Evolutionary conservation across 2,797 vertebrate genomes (phyloP).

Genomic region (Acrossocheilus wenchowensis): DNA sequence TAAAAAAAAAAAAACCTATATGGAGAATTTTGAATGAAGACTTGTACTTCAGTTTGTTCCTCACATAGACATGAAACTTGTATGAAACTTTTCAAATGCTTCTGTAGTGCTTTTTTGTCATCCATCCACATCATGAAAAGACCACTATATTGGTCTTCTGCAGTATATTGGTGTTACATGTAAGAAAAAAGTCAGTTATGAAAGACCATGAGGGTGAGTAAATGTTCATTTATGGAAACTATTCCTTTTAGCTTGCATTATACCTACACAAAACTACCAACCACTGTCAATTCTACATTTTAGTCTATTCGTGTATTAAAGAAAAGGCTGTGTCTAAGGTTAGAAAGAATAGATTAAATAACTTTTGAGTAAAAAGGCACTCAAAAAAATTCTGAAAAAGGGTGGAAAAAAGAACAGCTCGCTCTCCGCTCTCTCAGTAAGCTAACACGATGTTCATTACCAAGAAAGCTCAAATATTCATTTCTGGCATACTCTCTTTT

Average conservation of each 20-base stretch:
- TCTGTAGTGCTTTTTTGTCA: background rate
- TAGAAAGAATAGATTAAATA: constrained; percentile 71
- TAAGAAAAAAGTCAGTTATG: background rate
- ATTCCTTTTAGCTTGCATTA: constrained; percentile 12
- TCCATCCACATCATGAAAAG: background rate
- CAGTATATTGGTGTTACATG: background rate
- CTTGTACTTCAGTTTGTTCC: background rate
- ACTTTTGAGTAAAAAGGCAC: constrained; percentile 73
- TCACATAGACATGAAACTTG: background rate
- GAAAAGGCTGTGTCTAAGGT: constrained; percentile 64
- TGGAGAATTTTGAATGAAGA: background rate
- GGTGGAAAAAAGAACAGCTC: constrained; percentile 65
- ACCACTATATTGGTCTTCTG: background rate
- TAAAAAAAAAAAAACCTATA: background rate
- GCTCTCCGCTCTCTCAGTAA: constrained; percentile 69
- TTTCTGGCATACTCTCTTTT: constrained; percentile 79
- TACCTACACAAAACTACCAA: constrained; percentile 31
- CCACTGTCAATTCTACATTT: constrained; percentile 14
- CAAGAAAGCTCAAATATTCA: constrained; percentile 74
- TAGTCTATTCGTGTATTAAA: constrained; percentile 55
- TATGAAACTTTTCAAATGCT: no score
- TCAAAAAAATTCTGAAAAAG: constrained; percentile 74
- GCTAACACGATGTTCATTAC: constrained; percentile 77
- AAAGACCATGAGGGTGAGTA: background rate
- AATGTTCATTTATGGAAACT: background rate